Base-by-base conservation (phyloP, 2,888 invertebrate species). In the Zygaena filipendulae region DNA sequence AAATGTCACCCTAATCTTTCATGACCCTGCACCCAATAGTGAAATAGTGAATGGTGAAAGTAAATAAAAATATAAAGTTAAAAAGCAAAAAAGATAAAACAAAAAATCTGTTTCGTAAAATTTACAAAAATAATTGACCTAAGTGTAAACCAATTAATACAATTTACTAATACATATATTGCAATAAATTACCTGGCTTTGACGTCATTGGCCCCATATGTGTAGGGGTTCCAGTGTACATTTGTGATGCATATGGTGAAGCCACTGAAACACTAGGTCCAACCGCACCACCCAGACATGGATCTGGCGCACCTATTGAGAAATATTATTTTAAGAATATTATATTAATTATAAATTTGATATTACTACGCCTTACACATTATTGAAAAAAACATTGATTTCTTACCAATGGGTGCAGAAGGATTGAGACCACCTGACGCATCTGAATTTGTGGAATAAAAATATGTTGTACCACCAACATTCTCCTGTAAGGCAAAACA, bases 391-490 rank as follows among this genome's bases (percentile, higher is more conserved):
- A n/a, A n/a, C n/a, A n/a, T n/a, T n/a, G n/a, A n/a, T n/a, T 7
- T 33, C 49, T 56, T 55, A 67, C 75, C 75, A 20, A 71, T 57
- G n/a, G 61, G 47, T 2, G 63, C 59, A 4, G 77, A 59, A 8
- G 72, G 51, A 41, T 59, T 74, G 29, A 68, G 55, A 7, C 49
- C 54, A 9, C 59, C 71, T 8, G 75, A 64, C 32, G 74, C 59
- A 42, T 82, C 84, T 34, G 82, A 68, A 23, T 67, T 74, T 35
- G 88, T 85, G 19, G 89, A 84, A 64, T 94, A 97, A 70, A 95
- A 97, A 66, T 96, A 97, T 25, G 96, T 96, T 9, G 96, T 96
- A 13, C 96, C 96, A 30, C 95, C 95, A 37, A 93, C 92, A 80
- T 92, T 93, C 70, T 93, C 93, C 87, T 93, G 79, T 29, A 69